Conservation (phyloP, 2,113 vertebrate species). For the Rousettus leschenaultii region DNA sequence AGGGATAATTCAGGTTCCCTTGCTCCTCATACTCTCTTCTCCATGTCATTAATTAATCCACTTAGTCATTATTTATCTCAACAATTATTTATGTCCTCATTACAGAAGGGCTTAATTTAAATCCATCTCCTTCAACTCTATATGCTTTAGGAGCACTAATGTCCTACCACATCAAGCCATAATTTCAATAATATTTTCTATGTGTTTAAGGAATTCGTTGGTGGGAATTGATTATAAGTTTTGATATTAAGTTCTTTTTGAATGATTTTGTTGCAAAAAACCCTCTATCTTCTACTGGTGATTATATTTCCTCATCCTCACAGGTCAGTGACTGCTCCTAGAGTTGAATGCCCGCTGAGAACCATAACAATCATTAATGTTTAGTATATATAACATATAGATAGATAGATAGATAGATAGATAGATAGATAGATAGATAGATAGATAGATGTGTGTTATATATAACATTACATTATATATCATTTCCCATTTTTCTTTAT, state of each 20-base stretch:
- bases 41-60: not conserved
- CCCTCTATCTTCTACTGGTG: not conserved
- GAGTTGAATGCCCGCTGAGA: not conserved
- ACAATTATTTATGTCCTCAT: not conserved
- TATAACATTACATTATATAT: not conserved
- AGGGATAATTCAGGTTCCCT: not conserved
- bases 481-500: not conserved
- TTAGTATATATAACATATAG: not conserved
- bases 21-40: not conserved
- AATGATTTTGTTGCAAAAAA: not conserved
- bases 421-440: too few species aligned
- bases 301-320: not conserved
- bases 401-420: too few species aligned
- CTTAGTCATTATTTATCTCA: not conserved
- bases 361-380: not conserved
- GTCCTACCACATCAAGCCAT: not conserved
- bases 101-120: not conserved
- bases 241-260: slow-evolving; percentile 21
- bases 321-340: not conserved
- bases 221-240: not conserved
- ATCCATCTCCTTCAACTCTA: not conserved
- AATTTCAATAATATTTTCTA: slow-evolving; percentile 48
- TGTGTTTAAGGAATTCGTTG: not conserved
- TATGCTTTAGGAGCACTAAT: slow-evolving; percentile 40
- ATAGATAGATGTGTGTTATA: too few species aligned